These are phyloP conservation scores for Catagonus wagneri DNA, from an alignment of 2,113 vertebrate genomes.

Conservation along the genomic window DNA sequence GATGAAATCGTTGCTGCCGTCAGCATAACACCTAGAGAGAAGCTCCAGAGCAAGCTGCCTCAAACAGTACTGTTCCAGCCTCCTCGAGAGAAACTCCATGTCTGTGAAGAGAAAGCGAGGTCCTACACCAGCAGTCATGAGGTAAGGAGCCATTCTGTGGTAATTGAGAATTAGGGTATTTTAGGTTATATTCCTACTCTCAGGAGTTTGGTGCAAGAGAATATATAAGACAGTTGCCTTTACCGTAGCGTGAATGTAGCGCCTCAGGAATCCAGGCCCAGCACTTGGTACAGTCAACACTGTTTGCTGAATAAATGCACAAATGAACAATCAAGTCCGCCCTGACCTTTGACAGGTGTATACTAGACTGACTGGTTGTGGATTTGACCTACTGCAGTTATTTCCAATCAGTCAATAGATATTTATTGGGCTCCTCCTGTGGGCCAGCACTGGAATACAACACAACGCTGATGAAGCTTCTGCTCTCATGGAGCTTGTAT, in stretches of 20 bases:
- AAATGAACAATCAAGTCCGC: background rate
- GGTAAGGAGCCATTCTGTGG: conserved; percentile 39
- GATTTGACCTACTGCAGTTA: background rate
- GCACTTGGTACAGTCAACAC: background rate
- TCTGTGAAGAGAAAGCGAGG: conserved; percentile 70
- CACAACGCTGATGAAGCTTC: background rate
- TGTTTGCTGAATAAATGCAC: background rate
- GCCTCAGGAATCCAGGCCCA: background rate
- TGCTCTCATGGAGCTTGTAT: fast-evolving
- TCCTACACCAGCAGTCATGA: background rate
- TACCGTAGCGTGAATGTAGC: background rate
- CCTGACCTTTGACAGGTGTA: background rate
- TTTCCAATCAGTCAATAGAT: background rate
- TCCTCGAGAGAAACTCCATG: conserved; percentile 74
- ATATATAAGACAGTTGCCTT: background rate
- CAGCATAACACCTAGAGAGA: conserved; percentile 44
- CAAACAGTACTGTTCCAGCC: conserved; percentile 68
- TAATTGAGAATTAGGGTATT: background rate
- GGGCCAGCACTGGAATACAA: background rate
- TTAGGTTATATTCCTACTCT: background rate
- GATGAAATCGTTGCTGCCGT: conserved; percentile 71
- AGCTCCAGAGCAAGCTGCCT: background rate
- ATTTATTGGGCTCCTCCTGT: background rate
- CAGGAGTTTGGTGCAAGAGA: background rate
- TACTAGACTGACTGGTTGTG: no score